Conservation (phyloP, 2,797 vertebrate genomes). For the Arrhamphus sclerolepis region DNA sequence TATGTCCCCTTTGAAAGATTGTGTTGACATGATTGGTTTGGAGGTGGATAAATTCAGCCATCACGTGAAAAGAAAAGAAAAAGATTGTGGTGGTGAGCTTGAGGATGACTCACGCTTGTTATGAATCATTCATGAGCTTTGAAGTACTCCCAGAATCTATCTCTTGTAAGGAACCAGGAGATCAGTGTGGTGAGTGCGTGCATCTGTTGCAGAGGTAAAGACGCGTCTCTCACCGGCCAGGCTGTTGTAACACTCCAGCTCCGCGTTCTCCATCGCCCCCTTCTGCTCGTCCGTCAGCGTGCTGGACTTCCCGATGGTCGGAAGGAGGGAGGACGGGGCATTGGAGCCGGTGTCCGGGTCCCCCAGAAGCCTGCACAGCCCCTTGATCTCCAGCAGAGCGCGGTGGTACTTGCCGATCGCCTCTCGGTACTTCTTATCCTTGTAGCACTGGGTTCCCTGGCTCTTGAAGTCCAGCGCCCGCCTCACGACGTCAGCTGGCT, state of each 20-base stretch:
- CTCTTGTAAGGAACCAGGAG: neutral
- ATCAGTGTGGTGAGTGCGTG: constrained; percentile 7
- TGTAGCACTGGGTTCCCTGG: constrained; percentile 97
- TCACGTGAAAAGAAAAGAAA: constrained; percentile 19
- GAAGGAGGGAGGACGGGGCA: constrained; percentile 68
- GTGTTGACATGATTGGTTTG: no score
- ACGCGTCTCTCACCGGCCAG: constrained; percentile 85
- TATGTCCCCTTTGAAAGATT: no score
- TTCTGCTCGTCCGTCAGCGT: constrained; percentile 92
- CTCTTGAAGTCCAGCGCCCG: constrained; percentile 94
- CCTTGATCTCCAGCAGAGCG: constrained; percentile 96
- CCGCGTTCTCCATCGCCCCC: constrained; percentile 91
- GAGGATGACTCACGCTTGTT: constrained; percentile 59
- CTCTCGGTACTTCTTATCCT: constrained; percentile 98
- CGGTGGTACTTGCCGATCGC: constrained; percentile 99
- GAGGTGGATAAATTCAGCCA: constrained; percentile 2
- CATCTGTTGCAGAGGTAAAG: constrained; percentile 11
- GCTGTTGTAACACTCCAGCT: constrained; percentile 99
- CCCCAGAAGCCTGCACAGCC: constrained; percentile 85
- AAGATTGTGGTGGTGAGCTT: constrained; percentile 53
- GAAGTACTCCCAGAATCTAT: constrained; percentile 39
- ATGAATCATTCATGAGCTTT: constrained; percentile 69
- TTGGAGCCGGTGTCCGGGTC: constrained; percentile 83
- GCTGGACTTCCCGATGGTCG: constrained; percentile 72
- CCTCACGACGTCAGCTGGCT: constrained; percentile 87